Conservation (phyloP, 2,113 vertebrate genomes). For the Deroptyus accipitrinus region DNA sequence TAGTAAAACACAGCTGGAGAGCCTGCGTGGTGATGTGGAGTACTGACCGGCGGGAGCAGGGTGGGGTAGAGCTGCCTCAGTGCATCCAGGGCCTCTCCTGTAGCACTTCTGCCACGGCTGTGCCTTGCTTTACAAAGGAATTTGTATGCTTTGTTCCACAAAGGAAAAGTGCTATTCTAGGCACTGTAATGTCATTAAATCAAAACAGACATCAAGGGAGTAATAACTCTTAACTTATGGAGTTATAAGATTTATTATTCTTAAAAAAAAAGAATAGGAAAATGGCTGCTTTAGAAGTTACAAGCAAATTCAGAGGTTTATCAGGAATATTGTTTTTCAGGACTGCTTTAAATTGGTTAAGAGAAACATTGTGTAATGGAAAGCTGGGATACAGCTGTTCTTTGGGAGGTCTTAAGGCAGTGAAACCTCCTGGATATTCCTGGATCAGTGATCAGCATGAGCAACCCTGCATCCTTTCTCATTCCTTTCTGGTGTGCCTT, state of each 20-base stretch:
- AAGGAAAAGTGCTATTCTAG: not conserved
- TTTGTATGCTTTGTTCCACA: not conserved
- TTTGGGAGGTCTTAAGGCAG: not conserved
- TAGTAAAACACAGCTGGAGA: not conserved
- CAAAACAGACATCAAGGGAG: not conserved
- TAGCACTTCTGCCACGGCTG: no score
- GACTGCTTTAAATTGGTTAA: not conserved
- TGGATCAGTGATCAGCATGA: not conserved
- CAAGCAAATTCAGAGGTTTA: not conserved
- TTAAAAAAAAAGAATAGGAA: not conserved
- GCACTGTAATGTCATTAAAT: not conserved
- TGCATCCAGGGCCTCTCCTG: not conserved
- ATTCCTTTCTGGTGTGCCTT: not conserved
- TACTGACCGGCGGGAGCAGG: not conserved
- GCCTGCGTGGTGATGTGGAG: rapidly evolving
- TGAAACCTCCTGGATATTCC: not conserved
- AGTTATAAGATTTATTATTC: not conserved
- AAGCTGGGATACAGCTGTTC: not conserved
- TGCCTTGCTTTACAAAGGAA: not conserved
- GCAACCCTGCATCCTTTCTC: not conserved
- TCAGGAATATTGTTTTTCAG: not conserved
- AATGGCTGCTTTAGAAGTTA: not conserved
- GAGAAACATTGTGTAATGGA: not conserved
- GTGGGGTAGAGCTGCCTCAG: not conserved
- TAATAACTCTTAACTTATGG: not conserved